These are phyloP conservation scores for Oncorhynchus masou DNA, from an alignment of 2,113 vertebrate genomes.

Conservation along the genomic window DNA sequence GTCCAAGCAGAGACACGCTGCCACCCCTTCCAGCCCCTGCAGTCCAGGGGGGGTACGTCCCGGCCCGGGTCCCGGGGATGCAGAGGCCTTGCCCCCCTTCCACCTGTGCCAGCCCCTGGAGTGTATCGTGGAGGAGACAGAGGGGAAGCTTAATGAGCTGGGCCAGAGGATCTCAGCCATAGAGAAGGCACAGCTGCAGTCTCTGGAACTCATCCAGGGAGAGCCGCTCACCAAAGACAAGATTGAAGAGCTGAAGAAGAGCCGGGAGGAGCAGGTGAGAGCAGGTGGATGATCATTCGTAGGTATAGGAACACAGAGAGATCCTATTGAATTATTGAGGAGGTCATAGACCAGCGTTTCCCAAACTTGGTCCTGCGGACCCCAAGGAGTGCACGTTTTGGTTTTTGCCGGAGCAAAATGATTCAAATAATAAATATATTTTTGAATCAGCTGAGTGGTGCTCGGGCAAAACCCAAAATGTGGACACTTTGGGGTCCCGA, in stretches of 20 bases:
- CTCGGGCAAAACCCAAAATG: too few relatives aligned
- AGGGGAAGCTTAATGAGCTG: slow-evolving; percentile 98
- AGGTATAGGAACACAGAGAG: background rate
- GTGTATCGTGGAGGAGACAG: slow-evolving; percentile 99
- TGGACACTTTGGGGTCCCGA: too few relatives aligned
- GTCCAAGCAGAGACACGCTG: slow-evolving; percentile 93
- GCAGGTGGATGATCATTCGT: background rate
- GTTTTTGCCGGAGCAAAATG: too few relatives aligned
- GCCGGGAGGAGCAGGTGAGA: slow-evolving; percentile 93
- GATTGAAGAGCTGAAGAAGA: slow-evolving; percentile 99
- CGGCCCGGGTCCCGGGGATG: slow-evolving; percentile 69
- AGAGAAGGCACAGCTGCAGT: slow-evolving; percentile 98
- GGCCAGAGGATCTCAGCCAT: slow-evolving; percentile 99
- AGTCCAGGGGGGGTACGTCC: slow-evolving; percentile 41
- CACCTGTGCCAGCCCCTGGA: slow-evolving; percentile 98
- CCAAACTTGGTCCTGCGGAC: too few relatives aligned
- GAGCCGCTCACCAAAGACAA: slow-evolving; percentile 99
- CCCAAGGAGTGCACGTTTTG: too few relatives aligned
- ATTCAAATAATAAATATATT: too few relatives aligned
- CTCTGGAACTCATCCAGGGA: slow-evolving; percentile 98
- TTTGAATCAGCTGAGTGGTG: too few relatives aligned
- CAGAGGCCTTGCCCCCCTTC: slow-evolving; percentile 92
- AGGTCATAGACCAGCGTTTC: too few relatives aligned
- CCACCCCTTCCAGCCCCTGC: slow-evolving; percentile 83
- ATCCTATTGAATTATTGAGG: too few relatives aligned